Base-by-base conservation (phyloP, 2,888 invertebrate genomes). In the Drosophila ezoana region DNA sequence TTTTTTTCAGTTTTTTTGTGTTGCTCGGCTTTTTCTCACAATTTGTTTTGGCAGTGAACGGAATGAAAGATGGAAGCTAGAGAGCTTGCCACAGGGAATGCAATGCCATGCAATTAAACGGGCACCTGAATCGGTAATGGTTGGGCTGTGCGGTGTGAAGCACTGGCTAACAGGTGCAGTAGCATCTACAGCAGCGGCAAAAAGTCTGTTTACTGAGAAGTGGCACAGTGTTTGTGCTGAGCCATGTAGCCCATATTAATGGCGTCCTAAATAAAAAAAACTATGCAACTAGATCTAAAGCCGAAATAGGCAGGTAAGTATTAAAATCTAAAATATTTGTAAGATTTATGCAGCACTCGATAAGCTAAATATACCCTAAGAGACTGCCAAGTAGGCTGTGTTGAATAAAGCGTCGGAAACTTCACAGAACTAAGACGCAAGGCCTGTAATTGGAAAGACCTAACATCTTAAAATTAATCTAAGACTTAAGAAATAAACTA, bases 31-130 rank as follows among this genome's bases (percentile, higher is more conserved):
- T 87, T 87, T 83, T 84, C 83, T 89, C 83, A 84, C 83, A 84
- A 84, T 84, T 84, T 84, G 83, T 89, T 84, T 84, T 78, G 82
- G 82, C 88, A 88, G 78, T 69, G 79, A 79, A 48, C 65, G 80
- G 72, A 58, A 61, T 77, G 64, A 64, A 59, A 76, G 76, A 68
- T 69, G 69, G 59, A 43, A 57, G 54, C 48, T 14, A 32, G 38
- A 40, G 56, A 32, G 58, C 28, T 6, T 41, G 44, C 37, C 40
- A 33, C 60, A 63, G 72, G 69, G 85, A 71, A 74, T 88, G 74
- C 77, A 43, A 66, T 65, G 69, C 78, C 52, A 67, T 69, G 79
- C 85, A 83, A 83, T 87, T 87, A 89, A 83, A 68, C 72, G 81
- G 71, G 84, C 87, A 74, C 64, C 83, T 73, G 70, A 70, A 82